Evolutionary conservation across 2,113 vertebrate genomes (phyloP), one percentile per base, ranked within the genome.

Genomic region (Tiliqua scincoides): DNA sequence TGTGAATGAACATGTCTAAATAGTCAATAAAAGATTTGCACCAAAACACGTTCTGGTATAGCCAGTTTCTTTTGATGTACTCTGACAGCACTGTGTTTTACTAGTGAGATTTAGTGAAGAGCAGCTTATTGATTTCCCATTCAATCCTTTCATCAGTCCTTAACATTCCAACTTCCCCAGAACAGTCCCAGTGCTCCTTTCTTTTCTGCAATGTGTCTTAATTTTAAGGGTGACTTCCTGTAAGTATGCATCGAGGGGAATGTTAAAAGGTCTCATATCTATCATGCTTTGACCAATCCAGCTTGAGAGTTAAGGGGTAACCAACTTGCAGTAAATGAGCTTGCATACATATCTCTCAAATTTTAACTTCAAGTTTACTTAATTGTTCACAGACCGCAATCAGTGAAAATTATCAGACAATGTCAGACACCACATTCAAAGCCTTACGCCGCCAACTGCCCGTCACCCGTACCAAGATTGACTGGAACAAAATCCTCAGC

Each of bases 401-500:
- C 96, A 98, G 97, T 77, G 98, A 99, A 86, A 99, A 98, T 95
- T 99, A 99, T 93, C 98, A 98, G 96, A 98, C 98, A 27, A 99
- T 99, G 98, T 99, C 98, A 75, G 98, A 98, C 93, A 99, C 98
- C 96, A 99, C 98, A 32, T 99, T 99, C 95, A 99, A 99, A 93
- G 98, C 98, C 95, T 97, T 99, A 93, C 98, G 98, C 91, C 97
- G 98, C 91, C 98, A 98, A 93, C 97, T 99, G 52, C 98, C 98
- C 0, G 98, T 99, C 93, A 99, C 98, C 90, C 98, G 98, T 94
- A 99, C 98, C 96, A 99, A 99, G 97, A 97, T 99, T 14, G 98
- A 99, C 97, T 99, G 98, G 98, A 99, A 98, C 98, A 99, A 99
- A 96, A 99, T 99, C 95, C 98, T 99, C 93, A 99, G 98, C 95